Evolutionary conservation across 2,797 vertebrate species (phyloP), one percentile per base, ranked within the genome.

Genomic region (Eupleurogrammus muticus): DNA sequence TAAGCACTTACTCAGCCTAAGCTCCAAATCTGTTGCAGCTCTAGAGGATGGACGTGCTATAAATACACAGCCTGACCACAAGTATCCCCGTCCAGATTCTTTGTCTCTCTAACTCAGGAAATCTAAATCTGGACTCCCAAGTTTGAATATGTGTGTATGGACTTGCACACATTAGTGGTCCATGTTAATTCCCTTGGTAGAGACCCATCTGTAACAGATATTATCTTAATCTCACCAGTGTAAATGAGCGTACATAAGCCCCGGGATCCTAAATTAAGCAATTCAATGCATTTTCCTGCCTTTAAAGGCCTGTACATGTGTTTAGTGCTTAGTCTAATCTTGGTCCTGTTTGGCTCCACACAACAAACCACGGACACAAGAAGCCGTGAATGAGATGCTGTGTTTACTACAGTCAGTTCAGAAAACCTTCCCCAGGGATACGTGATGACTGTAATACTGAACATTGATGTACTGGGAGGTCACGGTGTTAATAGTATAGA

Each of bases 11-110:
- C 57, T 65, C 55, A 54, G 81, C 65, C 77, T 91, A 90, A 90
- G 85, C 81, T 86, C 79, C 73, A 87, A 91, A 92, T 91, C 89
- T 87, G 83, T 80, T 68, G 75, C 66, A 80, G 74, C 80, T 87
- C 73, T 66, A 70, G 54, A 87, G 78, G 88, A 87, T 85, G 79
- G 80, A 85, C 56, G 13, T 51, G 61, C 86, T 91, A 90, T 88
- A 88, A 91, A 92, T 90, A 91, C 66, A 77, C 44, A 61, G 63
- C 66, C 50, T 78, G 60, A 58, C 56, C 69, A 84, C 75, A 78
- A 88, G 60, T 56, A 67, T 71, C 55, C 48, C 23, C 59, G 23
- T 76, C 21, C 54, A 72, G 64, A 68, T 79, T 85, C 21, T 68
- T 73, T 79, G 77, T 68, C 74, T 71, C 64, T 77, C 79, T 68